Conservation (phyloP, 2,113 vertebrate genomes). For the Isichthys henryi region DNA sequence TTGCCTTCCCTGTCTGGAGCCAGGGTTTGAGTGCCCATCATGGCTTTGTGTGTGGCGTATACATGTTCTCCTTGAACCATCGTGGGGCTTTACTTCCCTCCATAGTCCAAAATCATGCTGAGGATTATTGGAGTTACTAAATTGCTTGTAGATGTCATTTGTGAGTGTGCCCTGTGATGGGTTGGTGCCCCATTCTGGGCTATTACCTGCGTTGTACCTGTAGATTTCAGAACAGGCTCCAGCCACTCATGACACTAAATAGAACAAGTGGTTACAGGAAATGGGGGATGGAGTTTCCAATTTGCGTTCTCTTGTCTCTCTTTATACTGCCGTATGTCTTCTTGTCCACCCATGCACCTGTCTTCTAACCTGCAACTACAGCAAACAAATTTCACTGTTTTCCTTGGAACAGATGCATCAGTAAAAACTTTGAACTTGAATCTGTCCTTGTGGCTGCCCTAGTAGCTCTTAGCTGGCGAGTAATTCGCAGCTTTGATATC, state of each 20-base stretch:
- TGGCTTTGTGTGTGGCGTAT: neutral
- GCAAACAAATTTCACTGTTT: neutral
- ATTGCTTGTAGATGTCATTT: neutral
- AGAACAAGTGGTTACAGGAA: neutral
- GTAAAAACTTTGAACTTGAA: neutral
- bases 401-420: neutral
- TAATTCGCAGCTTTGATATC: neutral
- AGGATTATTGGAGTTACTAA: neutral
- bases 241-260: neutral
- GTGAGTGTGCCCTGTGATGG: neutral
- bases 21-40: neutral
- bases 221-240: neutral
- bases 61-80: neutral
- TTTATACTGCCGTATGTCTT: neutral
- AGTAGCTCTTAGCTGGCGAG: neutral
- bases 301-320: neutral
- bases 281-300: neutral
- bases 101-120: neutral
- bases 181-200: neutral
- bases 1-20: neutral
- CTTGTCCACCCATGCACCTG: neutral
- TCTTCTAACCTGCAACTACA: neutral
- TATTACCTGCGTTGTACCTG: too few species aligned
- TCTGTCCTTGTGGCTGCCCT: neutral
- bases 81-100: neutral